Conservation (phyloP, 1,140 invertebrate species). For the Drosophila pallidifrons region DNA sequence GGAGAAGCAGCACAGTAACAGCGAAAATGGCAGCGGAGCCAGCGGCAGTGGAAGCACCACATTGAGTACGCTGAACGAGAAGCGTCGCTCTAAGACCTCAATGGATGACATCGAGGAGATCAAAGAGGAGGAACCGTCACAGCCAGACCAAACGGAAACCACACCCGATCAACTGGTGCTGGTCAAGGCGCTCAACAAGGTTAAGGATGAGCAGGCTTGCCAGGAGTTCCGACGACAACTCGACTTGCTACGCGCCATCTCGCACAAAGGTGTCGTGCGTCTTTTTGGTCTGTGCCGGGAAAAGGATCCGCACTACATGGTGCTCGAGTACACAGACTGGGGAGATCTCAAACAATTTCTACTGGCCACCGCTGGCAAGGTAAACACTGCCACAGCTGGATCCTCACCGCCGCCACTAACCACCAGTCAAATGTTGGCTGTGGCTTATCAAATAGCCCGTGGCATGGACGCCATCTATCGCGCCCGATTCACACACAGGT, state of each 20-base stretch:
- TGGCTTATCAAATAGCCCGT: slow-evolving; percentile 92
- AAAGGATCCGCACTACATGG: slow-evolving; percentile 94
- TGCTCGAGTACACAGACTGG: slow-evolving; percentile 97
- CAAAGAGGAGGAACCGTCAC: slow-evolving; percentile 76
- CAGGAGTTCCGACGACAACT: slow-evolving; percentile 95
- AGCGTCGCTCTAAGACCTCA: slow-evolving; percentile 79
- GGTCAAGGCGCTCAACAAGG: slow-evolving; percentile 84
- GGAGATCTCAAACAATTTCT: slow-evolving; percentile 97
- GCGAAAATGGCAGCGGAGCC: slow-evolving; percentile 72
- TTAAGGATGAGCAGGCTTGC: slow-evolving; percentile 90
- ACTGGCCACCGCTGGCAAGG: slow-evolving; percentile 89
- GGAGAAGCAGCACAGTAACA: slow-evolving; percentile 82
- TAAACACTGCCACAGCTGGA: slow-evolving; percentile 70
- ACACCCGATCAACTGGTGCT: slow-evolving; percentile 69
- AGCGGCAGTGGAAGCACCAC: slow-evolving; percentile 71
- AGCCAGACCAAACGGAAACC: slow-evolving; percentile 41
- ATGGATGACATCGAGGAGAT: slow-evolving; percentile 84
- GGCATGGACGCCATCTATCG: slow-evolving; percentile 92
- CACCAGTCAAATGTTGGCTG: slow-evolving; percentile 89
- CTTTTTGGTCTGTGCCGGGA: slow-evolving; percentile 93
- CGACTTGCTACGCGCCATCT: slow-evolving; percentile 92
- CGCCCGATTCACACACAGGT: slow-evolving; percentile 81
- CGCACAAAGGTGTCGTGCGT: slow-evolving; percentile 92
- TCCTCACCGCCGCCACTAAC: slow-evolving; percentile 88
- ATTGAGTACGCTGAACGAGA: slow-evolving; percentile 77